Base-by-base conservation (phyloP, 2,888 invertebrate genomes). In the Tipula lateralis region DNA sequence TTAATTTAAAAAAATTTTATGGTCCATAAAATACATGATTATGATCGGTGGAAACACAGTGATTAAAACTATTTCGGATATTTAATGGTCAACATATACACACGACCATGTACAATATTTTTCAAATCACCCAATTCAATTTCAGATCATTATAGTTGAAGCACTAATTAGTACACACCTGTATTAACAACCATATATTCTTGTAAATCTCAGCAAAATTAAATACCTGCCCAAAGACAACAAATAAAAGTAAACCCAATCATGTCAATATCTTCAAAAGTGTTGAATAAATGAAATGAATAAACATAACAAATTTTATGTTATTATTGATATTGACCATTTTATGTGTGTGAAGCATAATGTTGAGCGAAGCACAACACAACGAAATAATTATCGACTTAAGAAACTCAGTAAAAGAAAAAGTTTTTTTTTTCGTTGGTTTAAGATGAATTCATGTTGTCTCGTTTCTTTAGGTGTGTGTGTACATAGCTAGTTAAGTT, bases 401-500 rank as follows among this genome's bases (percentile, higher is more conserved):
- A 66, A 66, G 66, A 24, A 66, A 66, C 66, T 66, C 44, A 16
- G 44, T 44, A 16, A 44, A 44, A 66, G 9, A 24, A 66, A 66
- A 66, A 66, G 66, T 66, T 66, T 50, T 50, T n/a, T 24, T 66
- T 66, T 66, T 66, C 24, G 66, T 66, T 66, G 24, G 24, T 66
- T 66, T 66, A 66, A 66, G 66, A 66, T 66, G 24, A 66, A 66
- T 66, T 66, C 24, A 66, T 66, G 66, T 66, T 66, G 66, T 24
- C 66, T 66, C 66, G 24, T 24, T 66, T 19, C 16, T n/a, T 16
- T 44, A 16, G 7, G 24, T 66, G 24, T 66, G 24, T 66, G 2
- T 66, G 66, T 66, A 16, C 9, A 24, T 66, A 66, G 24, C 24
- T 66, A 66, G 66, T 66, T 66, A 66, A 66, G 66, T 66, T 66